Conservation (phyloP, 2,113 vertebrate genomes). For the Vulpes ferrilata region DNA sequence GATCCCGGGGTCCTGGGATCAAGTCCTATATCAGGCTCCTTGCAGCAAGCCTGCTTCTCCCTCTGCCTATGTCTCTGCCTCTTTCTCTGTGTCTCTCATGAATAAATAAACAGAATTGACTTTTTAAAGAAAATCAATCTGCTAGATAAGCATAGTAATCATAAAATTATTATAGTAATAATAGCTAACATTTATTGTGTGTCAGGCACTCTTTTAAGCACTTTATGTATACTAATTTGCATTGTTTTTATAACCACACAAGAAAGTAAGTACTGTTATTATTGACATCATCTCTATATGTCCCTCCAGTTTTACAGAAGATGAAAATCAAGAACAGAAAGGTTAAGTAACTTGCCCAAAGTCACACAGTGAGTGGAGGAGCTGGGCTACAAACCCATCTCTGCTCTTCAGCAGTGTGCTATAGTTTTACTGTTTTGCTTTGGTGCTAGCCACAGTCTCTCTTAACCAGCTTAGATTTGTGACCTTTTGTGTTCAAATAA, state of each 20-base stretch:
- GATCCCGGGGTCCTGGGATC: no score
- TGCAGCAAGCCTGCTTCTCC: no score
- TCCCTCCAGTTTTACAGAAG: not conserved
- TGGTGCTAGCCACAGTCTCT: not conserved
- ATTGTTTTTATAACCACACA: not conserved
- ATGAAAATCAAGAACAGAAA: not conserved
- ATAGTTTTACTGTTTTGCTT: not conserved
- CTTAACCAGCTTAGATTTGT: not conserved
- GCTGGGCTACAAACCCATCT: not conserved
- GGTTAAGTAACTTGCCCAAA: not conserved
- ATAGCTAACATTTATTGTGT: not conserved
- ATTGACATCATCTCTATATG: not conserved
- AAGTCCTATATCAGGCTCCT: no score
- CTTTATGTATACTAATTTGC: not conserved
- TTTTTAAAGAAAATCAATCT: not conserved
- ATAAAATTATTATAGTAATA: no score
- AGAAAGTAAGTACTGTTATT: not conserved
- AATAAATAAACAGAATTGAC: not conserved
- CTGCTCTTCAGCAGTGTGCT: not conserved
- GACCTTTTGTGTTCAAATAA: not conserved
- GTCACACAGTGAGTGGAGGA: not conserved
- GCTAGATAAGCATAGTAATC: not conserved
- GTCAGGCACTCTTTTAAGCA: not conserved
- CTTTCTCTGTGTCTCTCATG: no score
- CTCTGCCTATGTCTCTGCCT: no score